Percentiles rank a stretch among this genome's conserved stretches.
Evolutionary conservation across 1,140 invertebrate genomes (phyloP).

Genomic region (Tribolium castaneum): DNA sequence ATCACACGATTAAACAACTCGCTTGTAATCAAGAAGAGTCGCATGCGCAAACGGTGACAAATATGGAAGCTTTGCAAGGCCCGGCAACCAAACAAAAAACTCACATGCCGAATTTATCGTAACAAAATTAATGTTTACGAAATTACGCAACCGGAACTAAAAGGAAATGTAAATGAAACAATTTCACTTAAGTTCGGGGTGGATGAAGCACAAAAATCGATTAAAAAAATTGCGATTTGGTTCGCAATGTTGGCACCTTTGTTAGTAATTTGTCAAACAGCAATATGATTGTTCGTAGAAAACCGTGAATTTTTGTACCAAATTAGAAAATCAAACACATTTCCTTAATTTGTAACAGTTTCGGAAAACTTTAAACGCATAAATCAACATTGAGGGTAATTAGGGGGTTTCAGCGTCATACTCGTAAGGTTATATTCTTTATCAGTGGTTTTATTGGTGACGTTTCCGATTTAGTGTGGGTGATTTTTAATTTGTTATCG

Average conservation of each 20-base stretch:
- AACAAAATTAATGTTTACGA: no score
- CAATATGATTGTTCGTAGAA: background rate
- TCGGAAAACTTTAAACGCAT: background rate
- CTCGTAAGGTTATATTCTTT: background rate
- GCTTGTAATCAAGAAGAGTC: background rate
- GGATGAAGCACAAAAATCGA: background rate
- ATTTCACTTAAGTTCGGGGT: background rate
- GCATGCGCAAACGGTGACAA: background rate
- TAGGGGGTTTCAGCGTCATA: background rate
- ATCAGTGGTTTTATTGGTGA: conserved; percentile 39
- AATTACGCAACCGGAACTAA: no score
- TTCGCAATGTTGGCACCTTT: background rate
- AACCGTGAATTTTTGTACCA: background rate
- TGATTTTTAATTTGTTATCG: conserved; percentile 29
- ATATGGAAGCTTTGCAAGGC: no score
- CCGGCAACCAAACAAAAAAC: no score
- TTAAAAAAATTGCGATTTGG: background rate
- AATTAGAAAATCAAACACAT: background rate
- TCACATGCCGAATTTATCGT: no score
- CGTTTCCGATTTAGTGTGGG: conserved; percentile 34
- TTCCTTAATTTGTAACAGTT: background rate
- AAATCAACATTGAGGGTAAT: background rate
- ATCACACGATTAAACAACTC: background rate
- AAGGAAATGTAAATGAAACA: no score
- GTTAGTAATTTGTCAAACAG: conserved; percentile 6